Percentiles rank a stretch among this genome's conserved stretches.
Evolutionary conservation across 2,888 invertebrate species (phyloP).

Genomic region (Pollenia griseotomentosa): DNA sequence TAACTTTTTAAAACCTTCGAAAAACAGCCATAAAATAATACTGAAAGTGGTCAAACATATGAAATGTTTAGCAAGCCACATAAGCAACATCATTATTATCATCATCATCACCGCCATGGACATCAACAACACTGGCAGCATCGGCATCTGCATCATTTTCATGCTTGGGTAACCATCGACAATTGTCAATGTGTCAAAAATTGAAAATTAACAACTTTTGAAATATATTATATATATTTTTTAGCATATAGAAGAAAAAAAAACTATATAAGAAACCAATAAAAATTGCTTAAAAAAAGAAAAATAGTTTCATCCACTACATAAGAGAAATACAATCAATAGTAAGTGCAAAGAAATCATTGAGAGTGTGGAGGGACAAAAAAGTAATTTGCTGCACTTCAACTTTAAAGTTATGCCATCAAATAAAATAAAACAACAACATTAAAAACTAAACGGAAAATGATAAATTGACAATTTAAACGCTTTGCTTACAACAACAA

Average conservation of each 20-base stretch:
- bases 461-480: conserved; percentile 76
- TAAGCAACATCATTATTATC: conserved; percentile 22
- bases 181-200: conserved; percentile 74
- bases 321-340: conserved; percentile 5
- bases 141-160: conserved; percentile 64
- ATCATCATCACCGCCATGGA: not conserved
- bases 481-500: conserved; percentile 64
- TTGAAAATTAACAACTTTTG: conserved; percentile 73
- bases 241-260: conserved; percentile 21
- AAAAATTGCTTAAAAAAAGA: conserved; percentile 54
- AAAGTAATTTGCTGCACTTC: conserved; percentile 72
- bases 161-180: conserved; percentile 70
- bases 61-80: not conserved
- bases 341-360: not conserved
- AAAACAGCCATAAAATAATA: conserved; percentile 40
- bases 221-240: conserved; percentile 50
- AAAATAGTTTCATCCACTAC: conserved; percentile 42
- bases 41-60: conserved; percentile 32
- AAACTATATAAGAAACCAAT: conserved; percentile 54
- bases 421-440: conserved; percentile 63
- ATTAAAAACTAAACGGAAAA: conserved; percentile 69
- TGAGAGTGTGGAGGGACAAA: conserved; percentile 44
- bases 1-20: conserved; percentile 63
- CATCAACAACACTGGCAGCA: conserved; percentile 5
- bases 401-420: conserved; percentile 72